Conservation (phyloP, 1,140 invertebrate species). For the Pseudomyrmex flavicornis region DNA sequence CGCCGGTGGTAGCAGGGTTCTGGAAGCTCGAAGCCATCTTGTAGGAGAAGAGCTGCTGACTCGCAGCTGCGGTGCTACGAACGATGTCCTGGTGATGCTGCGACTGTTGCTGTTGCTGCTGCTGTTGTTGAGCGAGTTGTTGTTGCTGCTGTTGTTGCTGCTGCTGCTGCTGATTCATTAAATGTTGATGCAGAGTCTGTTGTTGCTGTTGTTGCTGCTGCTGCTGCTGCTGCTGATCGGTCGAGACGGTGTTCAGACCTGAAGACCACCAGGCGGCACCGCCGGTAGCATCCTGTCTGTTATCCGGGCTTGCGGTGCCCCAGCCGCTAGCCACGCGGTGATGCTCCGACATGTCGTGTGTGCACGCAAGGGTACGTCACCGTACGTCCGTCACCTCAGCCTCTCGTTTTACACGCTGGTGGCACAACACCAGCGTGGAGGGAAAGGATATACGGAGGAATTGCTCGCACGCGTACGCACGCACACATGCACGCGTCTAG, state of each 20-base stretch:
- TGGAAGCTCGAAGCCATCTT: slow-evolving; percentile 94
- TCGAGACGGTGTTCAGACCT: slow-evolving; percentile 76
- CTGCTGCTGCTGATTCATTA: slow-evolving; percentile 83
- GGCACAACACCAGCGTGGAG: slow-evolving; percentile 57
- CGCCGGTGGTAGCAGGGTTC: slow-evolving; percentile 87
- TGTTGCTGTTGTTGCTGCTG: slow-evolving; percentile 78
- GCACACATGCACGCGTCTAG: slow-evolving; percentile 62
- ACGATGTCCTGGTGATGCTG: slow-evolving; percentile 84
- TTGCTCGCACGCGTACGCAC: slow-evolving; percentile 58
- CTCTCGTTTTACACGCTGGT: slow-evolving; percentile 67
- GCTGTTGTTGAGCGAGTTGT: slow-evolving; percentile 76
- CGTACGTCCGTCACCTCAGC: slow-evolving; percentile 70
- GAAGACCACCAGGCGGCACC: slow-evolving; percentile 85
- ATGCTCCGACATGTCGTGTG: slow-evolving; percentile 82
- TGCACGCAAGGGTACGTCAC: slow-evolving; percentile 68
- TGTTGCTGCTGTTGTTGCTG: slow-evolving; percentile 85
- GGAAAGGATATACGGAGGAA: slow-evolving; percentile 69
- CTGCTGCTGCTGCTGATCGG: slow-evolving; percentile 79
- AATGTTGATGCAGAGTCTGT: slow-evolving; percentile 83
- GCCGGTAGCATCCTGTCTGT: slow-evolving; percentile 85
- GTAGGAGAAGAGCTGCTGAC: slow-evolving; percentile 92
- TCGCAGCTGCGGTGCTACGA: slow-evolving; percentile 86
- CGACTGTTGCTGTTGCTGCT: slow-evolving; percentile 82
- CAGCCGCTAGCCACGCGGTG: slow-evolving; percentile 85
- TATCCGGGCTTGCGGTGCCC: slow-evolving; percentile 84